These are phyloP conservation scores for Entelurus aequoreus DNA, from an alignment of 2,113 vertebrate genomes.

Conservation along the genomic window DNA sequence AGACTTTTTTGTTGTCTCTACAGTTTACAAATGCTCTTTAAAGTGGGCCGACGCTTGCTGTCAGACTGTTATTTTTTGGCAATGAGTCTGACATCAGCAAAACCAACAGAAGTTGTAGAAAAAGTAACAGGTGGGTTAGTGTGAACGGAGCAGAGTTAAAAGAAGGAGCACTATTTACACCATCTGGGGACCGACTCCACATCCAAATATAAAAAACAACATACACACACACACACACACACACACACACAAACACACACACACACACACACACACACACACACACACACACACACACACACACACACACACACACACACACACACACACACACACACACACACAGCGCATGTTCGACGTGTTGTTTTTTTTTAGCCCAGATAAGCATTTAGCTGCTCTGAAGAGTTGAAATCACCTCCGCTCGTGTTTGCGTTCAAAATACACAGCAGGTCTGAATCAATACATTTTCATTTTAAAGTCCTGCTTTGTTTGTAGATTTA, in stretches of 20 bases:
- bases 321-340: no score
- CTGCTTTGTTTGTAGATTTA: constrained; percentile 17
- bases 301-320: no score
- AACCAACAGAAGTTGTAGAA: constrained; percentile 24
- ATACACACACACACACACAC: neutral
- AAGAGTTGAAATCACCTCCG: constrained; percentile 5
- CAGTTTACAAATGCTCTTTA: neutral
- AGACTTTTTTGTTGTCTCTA: constrained; percentile 2
- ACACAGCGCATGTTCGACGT: no score
- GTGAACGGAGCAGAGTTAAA: constrained; percentile 4
- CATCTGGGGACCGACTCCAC: constrained; percentile 28
- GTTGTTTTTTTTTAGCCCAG: constrained; percentile 23
- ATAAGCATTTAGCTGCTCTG: constrained; percentile 8
- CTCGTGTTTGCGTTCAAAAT: constrained; percentile 16
- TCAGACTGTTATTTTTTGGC: constrained; percentile 30
- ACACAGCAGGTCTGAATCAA: constrained; percentile 13
- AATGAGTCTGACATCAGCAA: constrained; percentile 42
- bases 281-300: no score
- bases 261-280: no score
- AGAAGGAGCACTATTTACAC: constrained; percentile 25
- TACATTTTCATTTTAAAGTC: constrained; percentile 8
- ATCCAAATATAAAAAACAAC: constrained; percentile 21
- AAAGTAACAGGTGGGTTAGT: constrained; percentile 10
- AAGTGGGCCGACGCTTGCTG: constrained; percentile 20
- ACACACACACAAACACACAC: no score